Conservation (phyloP, 2,113 vertebrate species). For the Upupa epops region DNA sequence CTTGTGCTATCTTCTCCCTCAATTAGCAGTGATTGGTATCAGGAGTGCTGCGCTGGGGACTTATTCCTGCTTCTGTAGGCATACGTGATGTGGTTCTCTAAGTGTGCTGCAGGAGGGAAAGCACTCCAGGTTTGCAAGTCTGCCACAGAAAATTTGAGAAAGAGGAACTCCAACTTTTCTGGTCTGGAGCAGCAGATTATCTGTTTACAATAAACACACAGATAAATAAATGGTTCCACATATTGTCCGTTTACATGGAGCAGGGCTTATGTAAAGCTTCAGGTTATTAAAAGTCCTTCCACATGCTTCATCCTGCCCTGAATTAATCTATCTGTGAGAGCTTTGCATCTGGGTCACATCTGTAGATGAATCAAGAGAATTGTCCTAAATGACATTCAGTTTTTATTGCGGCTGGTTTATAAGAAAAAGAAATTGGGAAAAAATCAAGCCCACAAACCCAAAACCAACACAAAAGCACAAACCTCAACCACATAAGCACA, state of each 20-base stretch:
- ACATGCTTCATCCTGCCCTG: slow-evolving; percentile 15
- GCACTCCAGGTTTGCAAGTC: not conserved
- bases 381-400: slow-evolving; percentile 7
- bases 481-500: not conserved
- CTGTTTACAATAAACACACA: not conserved
- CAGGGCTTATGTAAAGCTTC: slow-evolving; percentile 9
- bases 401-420: slow-evolving; percentile 6
- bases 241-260: not conserved
- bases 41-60: not conserved
- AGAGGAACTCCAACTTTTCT: not conserved
- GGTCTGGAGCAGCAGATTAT: not conserved
- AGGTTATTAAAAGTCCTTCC: slow-evolving; percentile 34
- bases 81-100: fast-evolving
- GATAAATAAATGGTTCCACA: not conserved
- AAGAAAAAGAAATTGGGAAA: not conserved
- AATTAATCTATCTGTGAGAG: slow-evolving; percentile 38
- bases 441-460: not conserved
- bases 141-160: not conserved
- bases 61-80: not conserved
- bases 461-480: not conserved
- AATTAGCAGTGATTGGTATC: not conserved
- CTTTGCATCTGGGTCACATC: slow-evolving; percentile 53
- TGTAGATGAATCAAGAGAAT: not conserved
- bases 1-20: not conserved
- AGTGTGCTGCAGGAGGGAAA: not conserved